Percentiles rank a stretch among this genome's conserved stretches.
phyloP scores from a whole-genome alignment of 2,888 invertebrate genomes.

The Caenorhabditis sp. region DNA sequence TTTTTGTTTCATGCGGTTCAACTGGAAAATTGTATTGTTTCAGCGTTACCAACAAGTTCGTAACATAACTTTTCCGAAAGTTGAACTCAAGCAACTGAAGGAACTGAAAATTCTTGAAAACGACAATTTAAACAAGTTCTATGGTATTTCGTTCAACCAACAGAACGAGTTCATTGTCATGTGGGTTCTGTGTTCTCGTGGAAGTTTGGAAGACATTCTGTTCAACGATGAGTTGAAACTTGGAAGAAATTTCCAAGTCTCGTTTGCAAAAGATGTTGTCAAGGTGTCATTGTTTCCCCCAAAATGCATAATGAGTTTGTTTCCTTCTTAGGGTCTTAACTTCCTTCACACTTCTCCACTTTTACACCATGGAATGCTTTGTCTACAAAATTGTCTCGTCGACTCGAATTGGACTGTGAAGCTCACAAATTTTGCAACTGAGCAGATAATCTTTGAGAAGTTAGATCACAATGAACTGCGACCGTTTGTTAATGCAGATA shows the following conservation, averaged over 20 bases:
- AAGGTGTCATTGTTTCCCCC: constrained; percentile 67
- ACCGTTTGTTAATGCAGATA: constrained; percentile 47
- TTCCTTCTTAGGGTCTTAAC: constrained; percentile 73
- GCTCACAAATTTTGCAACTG: constrained; percentile 81
- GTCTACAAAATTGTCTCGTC: constrained; percentile 82
- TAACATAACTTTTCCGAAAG: constrained; percentile 79
- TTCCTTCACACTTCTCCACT: constrained; percentile 79
- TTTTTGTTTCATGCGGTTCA: background rate
- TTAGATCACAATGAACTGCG: constrained; percentile 72
- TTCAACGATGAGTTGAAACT: constrained; percentile 82
- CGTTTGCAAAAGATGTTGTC: constrained; percentile 82
- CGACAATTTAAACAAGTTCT: constrained; percentile 82
- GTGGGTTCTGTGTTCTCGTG: constrained; percentile 80
- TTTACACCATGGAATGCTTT: constrained; percentile 79
- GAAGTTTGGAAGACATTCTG: constrained; percentile 81
- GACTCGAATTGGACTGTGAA: constrained; percentile 83
- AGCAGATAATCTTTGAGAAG: constrained; percentile 80
- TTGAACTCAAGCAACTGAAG: constrained; percentile 76
- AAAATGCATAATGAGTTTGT: background rate
- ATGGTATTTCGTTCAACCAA: constrained; percentile 82
- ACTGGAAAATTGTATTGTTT: background rate
- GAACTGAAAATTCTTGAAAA: constrained; percentile 81
- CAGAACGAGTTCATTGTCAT: constrained; percentile 82
- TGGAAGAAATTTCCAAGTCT: constrained; percentile 82
- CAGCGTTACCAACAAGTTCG: constrained; percentile 78